Evolutionary conservation across 2,113 vertebrate species (phyloP), one percentile per base, ranked within the genome.

Genomic region (Cyanoliseus patagonus): DNA sequence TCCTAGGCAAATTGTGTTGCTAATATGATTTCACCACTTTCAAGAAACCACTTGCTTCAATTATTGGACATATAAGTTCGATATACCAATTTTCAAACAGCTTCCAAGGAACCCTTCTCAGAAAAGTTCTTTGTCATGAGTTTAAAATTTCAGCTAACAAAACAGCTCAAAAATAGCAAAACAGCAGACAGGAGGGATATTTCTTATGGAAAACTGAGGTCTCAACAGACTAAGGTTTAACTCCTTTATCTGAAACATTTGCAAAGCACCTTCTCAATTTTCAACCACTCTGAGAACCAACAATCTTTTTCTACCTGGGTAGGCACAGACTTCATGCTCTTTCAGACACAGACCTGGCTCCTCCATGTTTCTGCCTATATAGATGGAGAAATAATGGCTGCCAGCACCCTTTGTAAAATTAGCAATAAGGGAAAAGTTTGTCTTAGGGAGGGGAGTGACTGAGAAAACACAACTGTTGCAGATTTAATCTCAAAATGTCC

Each of bases 21-120:
- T 96, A 91, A 92, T 94, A 94, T 91, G 62, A 83, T 89, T 94
- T 84, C 41, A 47, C 33, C 47, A 12, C 35, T 94, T 90, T 37
- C 35, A 79, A 82, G 61, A 84, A 86, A 79, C 24, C 37, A 35
- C 39, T 86, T 86, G 51, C 39, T 86, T 86, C 69, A 91, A 30
- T 82, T 92, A 86, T 11, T 78, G 8, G 52, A 28, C 17, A 42
- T 79, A 19, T 7, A 76, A 44, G 15, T 79, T 81, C 75, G 35
- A 3, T 1, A 73, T 42, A 82, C 2, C 28, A 46, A 79, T 79
- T 86, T 82, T 61, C 64, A 82, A 90, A 59, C 19, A n/a, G 31
- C 39, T 79, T 91, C n/a, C 35, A 57, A 68, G 10, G 31, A 11
- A 51, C 17, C 10, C 41, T 74, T 77, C 64, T 84, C 73, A 90